These are phyloP conservation scores for Nematopogon swammerdamellus DNA, from an alignment of 2,888 invertebrate species.

Conservation along the genomic window DNA sequence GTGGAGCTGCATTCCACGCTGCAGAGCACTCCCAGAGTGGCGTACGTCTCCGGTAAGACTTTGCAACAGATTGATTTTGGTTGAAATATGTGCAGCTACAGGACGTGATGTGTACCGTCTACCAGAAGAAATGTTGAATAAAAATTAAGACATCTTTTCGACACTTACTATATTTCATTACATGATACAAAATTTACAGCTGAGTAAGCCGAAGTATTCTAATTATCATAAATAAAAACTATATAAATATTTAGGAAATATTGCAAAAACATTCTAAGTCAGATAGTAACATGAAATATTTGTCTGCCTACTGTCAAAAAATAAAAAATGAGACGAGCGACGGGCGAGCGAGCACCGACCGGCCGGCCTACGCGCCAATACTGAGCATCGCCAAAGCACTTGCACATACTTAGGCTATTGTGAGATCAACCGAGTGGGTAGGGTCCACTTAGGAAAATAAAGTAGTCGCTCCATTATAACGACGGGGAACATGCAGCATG, in stretches of 20 bases:
- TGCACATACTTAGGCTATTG: not conserved
- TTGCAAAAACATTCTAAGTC: not conserved
- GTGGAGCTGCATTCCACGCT: no score
- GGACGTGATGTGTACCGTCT: no score
- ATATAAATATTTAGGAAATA: not conserved
- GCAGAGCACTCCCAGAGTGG: slow-evolving; percentile 45
- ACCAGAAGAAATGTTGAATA: no score
- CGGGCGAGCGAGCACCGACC: no score
- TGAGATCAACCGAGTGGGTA: not conserved
- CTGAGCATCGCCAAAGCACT: no score
- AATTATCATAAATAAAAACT: not conserved
- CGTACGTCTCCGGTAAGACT: slow-evolving; percentile 53
- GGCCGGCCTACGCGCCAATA: no score
- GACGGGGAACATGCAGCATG: no score
- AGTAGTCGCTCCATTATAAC: no score
- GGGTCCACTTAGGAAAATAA: not conserved
- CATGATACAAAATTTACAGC: not conserved
- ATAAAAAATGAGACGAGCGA: no score
- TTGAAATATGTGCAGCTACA: slow-evolving; percentile 16
- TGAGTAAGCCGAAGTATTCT: not conserved
- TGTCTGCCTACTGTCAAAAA: not conserved
- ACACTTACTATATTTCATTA: not conserved
- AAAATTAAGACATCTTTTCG: not conserved
- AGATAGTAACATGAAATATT: not conserved
- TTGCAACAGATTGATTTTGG: slow-evolving; percentile 56